These are phyloP conservation scores for Erethizon dorsatum DNA, from an alignment of 2,797 vertebrate species.

Conservation along the genomic window DNA sequence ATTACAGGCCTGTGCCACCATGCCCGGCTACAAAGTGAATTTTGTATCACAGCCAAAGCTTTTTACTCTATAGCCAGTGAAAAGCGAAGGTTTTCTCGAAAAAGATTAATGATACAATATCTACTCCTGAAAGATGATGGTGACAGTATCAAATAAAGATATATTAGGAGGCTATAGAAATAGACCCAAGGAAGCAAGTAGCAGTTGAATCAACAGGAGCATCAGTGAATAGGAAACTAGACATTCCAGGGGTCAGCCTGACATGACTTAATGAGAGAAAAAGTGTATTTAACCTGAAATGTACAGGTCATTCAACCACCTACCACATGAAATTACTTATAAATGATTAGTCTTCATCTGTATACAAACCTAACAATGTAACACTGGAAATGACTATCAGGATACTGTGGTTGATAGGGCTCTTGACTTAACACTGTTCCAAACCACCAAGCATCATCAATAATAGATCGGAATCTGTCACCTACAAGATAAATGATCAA, in stretches of 20 bases:
- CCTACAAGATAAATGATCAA: slow-evolving; percentile 88
- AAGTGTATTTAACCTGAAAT: neutral
- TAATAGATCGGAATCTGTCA: slow-evolving; percentile 97
- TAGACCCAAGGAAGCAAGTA: neutral
- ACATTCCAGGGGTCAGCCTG: neutral
- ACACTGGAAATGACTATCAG: slow-evolving; percentile 99
- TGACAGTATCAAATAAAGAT: neutral
- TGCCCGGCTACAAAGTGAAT: neutral
- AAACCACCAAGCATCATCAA: slow-evolving; percentile 99
- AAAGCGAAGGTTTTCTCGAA: neutral
- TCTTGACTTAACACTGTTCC: slow-evolving; percentile 98
- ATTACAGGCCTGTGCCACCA: neutral
- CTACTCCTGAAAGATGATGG: neutral
- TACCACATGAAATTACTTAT: neutral
- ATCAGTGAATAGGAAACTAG: neutral
- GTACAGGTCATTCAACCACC: neutral
- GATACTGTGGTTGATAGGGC: slow-evolving; percentile 96
- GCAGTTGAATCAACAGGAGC: neutral
- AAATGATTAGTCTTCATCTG: neutral
- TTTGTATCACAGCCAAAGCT: neutral
- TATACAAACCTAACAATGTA: slow-evolving; percentile 96
- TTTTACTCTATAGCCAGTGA: neutral
- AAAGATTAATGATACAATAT: neutral
- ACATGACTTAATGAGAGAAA: neutral
- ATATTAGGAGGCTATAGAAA: neutral